These are phyloP conservation scores for Chlorops oryzae DNA, from an alignment of 1,140 invertebrate species.

Conservation along the genomic window DNA sequence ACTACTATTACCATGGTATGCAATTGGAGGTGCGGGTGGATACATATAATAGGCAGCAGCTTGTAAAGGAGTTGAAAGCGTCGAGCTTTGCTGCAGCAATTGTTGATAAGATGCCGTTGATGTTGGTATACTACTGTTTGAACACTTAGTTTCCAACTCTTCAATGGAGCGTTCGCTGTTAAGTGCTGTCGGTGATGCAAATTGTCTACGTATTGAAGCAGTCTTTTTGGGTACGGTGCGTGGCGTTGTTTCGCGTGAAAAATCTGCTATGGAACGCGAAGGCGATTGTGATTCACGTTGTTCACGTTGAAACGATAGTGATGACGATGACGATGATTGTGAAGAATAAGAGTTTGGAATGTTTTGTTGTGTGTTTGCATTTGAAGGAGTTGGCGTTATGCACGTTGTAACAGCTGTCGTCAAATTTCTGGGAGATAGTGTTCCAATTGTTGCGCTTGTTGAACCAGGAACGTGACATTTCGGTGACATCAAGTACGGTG, in stretches of 20 bases:
- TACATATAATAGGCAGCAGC: conserved; percentile 40
- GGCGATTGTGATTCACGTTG: conserved; percentile 28
- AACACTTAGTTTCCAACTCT: neutral
- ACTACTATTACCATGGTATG: neutral
- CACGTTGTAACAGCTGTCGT: neutral
- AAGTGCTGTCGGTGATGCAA: conserved; percentile 39
- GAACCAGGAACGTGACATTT: conserved; percentile 15
- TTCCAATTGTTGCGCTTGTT: neutral
- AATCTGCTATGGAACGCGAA: conserved; percentile 31
- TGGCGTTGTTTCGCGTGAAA: conserved; percentile 33
- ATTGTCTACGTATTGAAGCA: conserved; percentile 45
- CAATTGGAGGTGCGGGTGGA: conserved; percentile 19
- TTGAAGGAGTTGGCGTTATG: conserved; percentile 20
- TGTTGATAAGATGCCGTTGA: conserved; percentile 7
- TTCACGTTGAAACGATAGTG: no score
- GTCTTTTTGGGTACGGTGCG: conserved; percentile 48
- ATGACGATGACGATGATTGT: neutral
- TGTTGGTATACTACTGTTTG: conserved; percentile 4
- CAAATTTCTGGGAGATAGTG: neutral
- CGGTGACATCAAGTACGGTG: conserved; percentile 28
- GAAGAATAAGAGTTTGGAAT: no score
- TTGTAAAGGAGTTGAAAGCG: conserved; percentile 10
- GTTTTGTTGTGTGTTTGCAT: conserved; percentile 1
- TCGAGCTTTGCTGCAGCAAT: conserved; percentile 28
- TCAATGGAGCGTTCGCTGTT: conserved; percentile 21